Conservation (phyloP, 2,113 vertebrate species). For the Perognathus longimembris region DNA sequence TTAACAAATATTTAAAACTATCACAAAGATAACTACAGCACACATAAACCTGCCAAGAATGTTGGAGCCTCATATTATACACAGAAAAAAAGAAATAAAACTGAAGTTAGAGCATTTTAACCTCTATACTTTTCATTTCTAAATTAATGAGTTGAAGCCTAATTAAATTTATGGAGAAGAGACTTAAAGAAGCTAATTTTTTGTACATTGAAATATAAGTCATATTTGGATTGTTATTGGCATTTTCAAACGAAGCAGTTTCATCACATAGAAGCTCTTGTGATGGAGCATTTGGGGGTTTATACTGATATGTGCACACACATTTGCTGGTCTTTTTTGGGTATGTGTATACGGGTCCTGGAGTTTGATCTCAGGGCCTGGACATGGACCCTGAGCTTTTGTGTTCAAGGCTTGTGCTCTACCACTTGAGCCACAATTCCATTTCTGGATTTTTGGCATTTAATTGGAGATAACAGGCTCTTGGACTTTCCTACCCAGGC, state of each 20-base stretch:
- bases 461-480: no score
- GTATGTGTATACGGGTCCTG: no score
- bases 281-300: background rate
- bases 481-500: no score
- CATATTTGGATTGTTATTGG: constrained; percentile 3
- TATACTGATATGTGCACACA: background rate
- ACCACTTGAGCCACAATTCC: no score
- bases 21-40: background rate
- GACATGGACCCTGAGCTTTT: no score
- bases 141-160: background rate
- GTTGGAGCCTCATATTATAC: background rate
- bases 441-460: no score
- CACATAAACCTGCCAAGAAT: background rate
- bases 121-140: background rate
- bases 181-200: constrained; percentile 18
- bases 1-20: constrained; percentile 21
- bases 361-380: no score
- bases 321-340: no score
- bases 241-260: constrained; percentile 38
- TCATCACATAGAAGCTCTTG: constrained; percentile 50
- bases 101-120: background rate
- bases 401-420: no score
- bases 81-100: background rate
- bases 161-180: constrained; percentile 18
- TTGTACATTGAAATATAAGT: constrained; percentile 37